Conservation (phyloP, 35 echinoderm and acorn worm species). For the Diadema setosum region DNA sequence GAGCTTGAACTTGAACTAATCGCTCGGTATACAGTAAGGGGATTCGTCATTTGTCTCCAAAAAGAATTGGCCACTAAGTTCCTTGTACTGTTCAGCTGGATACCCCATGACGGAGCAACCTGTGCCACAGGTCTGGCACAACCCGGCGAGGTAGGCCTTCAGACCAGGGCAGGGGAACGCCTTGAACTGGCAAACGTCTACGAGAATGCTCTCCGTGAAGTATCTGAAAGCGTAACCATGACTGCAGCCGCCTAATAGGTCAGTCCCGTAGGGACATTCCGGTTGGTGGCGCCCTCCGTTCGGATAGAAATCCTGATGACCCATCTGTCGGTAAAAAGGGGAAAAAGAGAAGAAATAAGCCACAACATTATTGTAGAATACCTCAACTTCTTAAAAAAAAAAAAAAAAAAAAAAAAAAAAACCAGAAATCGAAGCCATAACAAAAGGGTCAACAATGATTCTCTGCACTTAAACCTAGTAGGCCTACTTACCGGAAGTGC, state of each 20-base stretch:
- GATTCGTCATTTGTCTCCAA: constrained; percentile 9
- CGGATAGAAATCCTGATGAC: constrained; percentile 50
- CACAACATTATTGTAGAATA: too few relatives aligned
- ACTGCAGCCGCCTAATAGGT: constrained; percentile 5
- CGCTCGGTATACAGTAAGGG: constrained; percentile 32
- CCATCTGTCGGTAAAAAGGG: background rate
- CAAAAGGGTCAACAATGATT: too few relatives aligned
- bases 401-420: too few relatives aligned
- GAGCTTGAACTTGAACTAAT: too few relatives aligned
- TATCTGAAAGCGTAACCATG: constrained; percentile 15
- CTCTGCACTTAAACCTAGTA: too few relatives aligned
- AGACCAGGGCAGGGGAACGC: constrained; percentile 42
- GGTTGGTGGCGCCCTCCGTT: constrained; percentile 47
- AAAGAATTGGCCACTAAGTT: constrained; percentile 17
- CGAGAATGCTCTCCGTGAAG: constrained; percentile 32
- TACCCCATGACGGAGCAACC: constrained; percentile 61
- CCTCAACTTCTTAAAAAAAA: too few relatives aligned
- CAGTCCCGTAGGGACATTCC: constrained; percentile 18
- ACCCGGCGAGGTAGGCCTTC: constrained; percentile 10
- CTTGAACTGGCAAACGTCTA: background rate
- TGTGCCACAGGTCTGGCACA: background rate
- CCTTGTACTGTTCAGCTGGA: background rate
- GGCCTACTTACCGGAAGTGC: constrained; percentile 39
- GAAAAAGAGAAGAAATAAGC: too few relatives aligned
- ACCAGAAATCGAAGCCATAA: too few relatives aligned